phyloP scores from a whole-genome alignment of 2,113 vertebrate species.

The Scortum barcoo region DNA sequence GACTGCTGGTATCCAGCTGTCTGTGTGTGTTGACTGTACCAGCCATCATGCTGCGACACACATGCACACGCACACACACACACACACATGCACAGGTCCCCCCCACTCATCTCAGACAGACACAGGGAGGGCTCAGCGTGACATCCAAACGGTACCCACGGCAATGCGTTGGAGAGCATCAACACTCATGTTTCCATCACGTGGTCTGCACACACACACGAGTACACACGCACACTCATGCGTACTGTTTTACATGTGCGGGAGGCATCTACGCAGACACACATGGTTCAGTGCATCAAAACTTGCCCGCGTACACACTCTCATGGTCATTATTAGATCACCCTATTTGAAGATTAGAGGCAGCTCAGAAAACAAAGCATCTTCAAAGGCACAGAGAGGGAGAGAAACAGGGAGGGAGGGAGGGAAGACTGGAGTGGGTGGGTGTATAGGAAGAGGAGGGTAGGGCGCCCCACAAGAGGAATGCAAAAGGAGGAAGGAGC shows the following conservation, averaged over 20 bases:
- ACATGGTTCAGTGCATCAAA: conserved; percentile 42
- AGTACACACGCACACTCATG: background rate
- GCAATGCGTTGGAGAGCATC: conserved; percentile 58
- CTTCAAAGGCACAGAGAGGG: conserved; percentile 72
- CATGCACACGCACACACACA: conserved; percentile 33
- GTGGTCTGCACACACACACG: conserved; percentile 1
- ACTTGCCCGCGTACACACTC: conserved; percentile 24
- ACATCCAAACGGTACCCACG: conserved; percentile 70
- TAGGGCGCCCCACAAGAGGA: conserved; percentile 51
- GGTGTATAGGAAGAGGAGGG: conserved; percentile 34
- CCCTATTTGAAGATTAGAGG: conserved; percentile 74
- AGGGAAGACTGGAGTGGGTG: conserved; percentile 2
- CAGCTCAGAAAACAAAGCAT: conserved; percentile 78
- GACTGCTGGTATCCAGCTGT: conserved; percentile 75
- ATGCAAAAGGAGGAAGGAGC: conserved; percentile 26
- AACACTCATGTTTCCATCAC: conserved; percentile 42
- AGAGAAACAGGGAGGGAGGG: conserved; percentile 14
- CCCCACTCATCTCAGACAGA: conserved; percentile 64
- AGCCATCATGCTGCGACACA: conserved; percentile 69
- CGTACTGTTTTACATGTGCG: conserved; percentile 49
- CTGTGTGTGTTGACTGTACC: conserved; percentile 77
- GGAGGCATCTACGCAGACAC: conserved; percentile 24
- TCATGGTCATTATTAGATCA: conserved; percentile 71
- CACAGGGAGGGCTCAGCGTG: conserved; percentile 62
- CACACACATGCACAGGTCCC: conserved; percentile 39